phyloP scores from a whole-genome alignment of 2,888 invertebrate species.

The Germaria angustata region DNA sequence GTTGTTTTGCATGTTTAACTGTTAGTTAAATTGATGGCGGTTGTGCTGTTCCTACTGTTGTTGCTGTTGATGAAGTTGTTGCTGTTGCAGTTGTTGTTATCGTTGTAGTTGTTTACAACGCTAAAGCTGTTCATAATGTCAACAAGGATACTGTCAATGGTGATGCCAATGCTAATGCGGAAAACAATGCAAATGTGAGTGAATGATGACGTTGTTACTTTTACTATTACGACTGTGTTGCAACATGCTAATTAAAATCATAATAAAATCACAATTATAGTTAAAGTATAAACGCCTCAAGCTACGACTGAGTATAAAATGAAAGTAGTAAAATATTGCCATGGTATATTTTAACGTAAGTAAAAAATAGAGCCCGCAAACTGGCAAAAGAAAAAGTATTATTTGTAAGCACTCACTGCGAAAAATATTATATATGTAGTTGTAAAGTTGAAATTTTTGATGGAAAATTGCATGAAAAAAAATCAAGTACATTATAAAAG shows the following conservation, averaged over 20 bases:
- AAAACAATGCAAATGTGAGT: slow-evolving; percentile 32
- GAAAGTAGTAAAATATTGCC: slow-evolving; percentile 57
- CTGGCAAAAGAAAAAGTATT: not conserved
- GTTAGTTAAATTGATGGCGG: slow-evolving; percentile 58
- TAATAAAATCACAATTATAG: slow-evolving; percentile 67
- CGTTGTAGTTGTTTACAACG: slow-evolving; percentile 15
- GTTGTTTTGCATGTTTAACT: slow-evolving; percentile 56
- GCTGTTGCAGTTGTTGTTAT: not conserved
- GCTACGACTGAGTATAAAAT: slow-evolving; percentile 57
- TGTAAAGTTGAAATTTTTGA: slow-evolving; percentile 29
- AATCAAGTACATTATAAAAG: not conserved
- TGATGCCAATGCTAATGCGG: slow-evolving; percentile 25
- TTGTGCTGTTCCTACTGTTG: slow-evolving; percentile 8
- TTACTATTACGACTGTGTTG: slow-evolving; percentile 59
- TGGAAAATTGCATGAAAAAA: slow-evolving; percentile 45
- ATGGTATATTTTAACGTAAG: slow-evolving; percentile 5
- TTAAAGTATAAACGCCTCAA: slow-evolving; percentile 64
- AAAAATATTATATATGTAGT: not conserved
- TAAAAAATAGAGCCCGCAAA: not conserved
- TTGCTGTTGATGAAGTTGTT: not conserved
- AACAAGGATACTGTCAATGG: slow-evolving; percentile 33
- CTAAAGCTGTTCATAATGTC: slow-evolving; percentile 49
- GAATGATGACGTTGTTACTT: slow-evolving; percentile 46
- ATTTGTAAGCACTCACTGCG: not conserved
- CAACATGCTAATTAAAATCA: slow-evolving; percentile 67